Percentiles rank a stretch among this genome's conserved stretches.
Evolutionary conservation across 2,113 vertebrate genomes (phyloP).

Genomic region (Ochotona princeps): DNA sequence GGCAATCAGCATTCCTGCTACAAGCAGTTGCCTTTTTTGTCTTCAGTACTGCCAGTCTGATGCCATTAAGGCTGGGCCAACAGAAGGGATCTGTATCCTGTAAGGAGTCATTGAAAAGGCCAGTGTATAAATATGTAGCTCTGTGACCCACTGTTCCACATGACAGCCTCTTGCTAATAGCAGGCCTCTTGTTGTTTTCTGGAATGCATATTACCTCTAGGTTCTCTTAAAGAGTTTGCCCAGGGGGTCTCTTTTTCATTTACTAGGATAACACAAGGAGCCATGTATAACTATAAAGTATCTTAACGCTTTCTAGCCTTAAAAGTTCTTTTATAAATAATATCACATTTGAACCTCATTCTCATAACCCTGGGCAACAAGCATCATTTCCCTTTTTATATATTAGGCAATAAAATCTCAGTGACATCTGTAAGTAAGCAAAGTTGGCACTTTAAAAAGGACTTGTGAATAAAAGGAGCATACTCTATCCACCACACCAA

Average conservation of each 20-base stretch:
- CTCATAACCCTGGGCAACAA: not conserved
- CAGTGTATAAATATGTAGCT: not conserved
- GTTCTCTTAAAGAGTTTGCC: conserved; percentile 25
- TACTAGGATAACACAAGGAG: not conserved
- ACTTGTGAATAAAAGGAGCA: not conserved
- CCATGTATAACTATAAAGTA: not conserved
- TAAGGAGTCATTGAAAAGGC: not conserved
- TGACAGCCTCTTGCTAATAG: not conserved
- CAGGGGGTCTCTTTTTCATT: conserved; percentile 20
- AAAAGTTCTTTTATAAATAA: conserved; percentile 31
- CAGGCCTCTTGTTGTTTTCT: not conserved
- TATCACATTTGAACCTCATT: not conserved
- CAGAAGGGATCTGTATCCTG: not conserved
- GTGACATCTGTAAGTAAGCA: conserved; percentile 37
- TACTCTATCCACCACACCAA: not conserved
- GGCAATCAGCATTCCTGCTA: not conserved
- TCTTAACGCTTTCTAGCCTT: conserved; percentile 47
- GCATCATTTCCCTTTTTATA: conserved; percentile 27
- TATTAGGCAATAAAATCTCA: conserved; percentile 39
- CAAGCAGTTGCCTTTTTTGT: not conserved
- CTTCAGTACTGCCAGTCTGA: not conserved
- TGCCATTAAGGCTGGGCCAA: not conserved
- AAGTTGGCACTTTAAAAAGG: conserved; percentile 15
- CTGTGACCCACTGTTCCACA: not conserved
- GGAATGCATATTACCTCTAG: not conserved